A percentile compares a stretch with the other conserved stretches of the same genome.
Conservation (phyloP, 2,888 invertebrate species). For the Mesopsocus fuscifrons region DNA sequence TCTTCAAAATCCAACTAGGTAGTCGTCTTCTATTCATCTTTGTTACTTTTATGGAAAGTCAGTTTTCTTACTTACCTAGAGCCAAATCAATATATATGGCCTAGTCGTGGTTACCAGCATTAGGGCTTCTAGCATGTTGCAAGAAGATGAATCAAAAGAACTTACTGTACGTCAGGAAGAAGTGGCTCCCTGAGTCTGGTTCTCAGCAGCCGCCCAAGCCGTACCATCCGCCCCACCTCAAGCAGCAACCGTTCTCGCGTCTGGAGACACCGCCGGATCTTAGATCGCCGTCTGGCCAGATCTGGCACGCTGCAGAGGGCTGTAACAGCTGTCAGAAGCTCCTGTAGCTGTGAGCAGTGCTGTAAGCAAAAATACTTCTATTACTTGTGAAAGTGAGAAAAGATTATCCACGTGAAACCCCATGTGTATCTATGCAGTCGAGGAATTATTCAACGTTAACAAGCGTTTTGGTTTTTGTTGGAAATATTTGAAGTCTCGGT, state of each 20-base stretch:
- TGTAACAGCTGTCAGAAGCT: conserved; percentile 36
- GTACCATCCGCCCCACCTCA: conserved; percentile 51
- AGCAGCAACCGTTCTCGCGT: conserved; percentile 42
- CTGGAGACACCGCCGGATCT: conserved; percentile 34
- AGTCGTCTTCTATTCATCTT: too few relatives aligned
- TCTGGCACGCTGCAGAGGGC: conserved; percentile 26
- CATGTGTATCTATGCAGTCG: background rate
- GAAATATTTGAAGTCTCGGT: too few relatives aligned
- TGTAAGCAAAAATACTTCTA: conserved; percentile 19
- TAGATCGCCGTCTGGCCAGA: conserved; percentile 14
- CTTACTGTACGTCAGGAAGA: conserved; percentile 21
- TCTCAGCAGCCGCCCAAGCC: conserved; percentile 44
- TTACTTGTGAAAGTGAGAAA: background rate
- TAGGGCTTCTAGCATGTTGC: too few relatives aligned
- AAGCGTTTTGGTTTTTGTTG: too few relatives aligned
- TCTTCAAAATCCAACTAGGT: too few relatives aligned
- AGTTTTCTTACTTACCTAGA: too few relatives aligned
- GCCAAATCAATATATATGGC: too few relatives aligned
- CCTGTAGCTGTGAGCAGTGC: conserved; percentile 39
- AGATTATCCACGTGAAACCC: background rate
- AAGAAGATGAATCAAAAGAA: too few relatives aligned
- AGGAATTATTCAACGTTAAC: too few relatives aligned
- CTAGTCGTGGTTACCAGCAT: too few relatives aligned
- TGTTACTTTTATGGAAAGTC: too few relatives aligned
- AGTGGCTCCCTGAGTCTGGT: conserved; percentile 45